A percentile compares a stretch with the other conserved stretches of the same genome.
Evolutionary conservation across 2,888 invertebrate species (phyloP).

Genomic region (Troilus luridus): DNA sequence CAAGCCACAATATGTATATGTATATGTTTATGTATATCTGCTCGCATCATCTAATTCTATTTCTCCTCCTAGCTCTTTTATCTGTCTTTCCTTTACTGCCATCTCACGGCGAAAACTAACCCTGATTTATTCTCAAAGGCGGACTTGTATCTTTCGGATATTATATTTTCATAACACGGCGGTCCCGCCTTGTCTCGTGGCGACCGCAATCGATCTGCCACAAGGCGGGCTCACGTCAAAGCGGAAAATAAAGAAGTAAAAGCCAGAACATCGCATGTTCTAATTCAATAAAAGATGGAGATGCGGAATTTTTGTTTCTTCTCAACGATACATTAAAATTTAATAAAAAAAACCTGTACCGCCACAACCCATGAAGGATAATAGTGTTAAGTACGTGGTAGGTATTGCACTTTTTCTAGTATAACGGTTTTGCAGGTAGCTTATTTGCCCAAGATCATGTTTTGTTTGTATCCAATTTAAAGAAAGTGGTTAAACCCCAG

Average conservation of each 20-base stretch:
- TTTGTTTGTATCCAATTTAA: too few relatives aligned
- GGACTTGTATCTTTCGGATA: constrained; percentile 1
- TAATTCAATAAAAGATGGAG: not conserved
- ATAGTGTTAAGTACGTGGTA: too few relatives aligned
- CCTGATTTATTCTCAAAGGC: constrained; percentile 13
- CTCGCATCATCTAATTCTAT: not conserved
- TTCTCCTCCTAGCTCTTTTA: not conserved
- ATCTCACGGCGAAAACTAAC: constrained; percentile 5
- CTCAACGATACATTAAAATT: too few relatives aligned
- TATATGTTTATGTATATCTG: not conserved
- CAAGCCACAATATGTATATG: not conserved
- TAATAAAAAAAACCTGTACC: too few relatives aligned
- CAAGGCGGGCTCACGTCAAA: not conserved
- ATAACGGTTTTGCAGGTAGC: too few relatives aligned
- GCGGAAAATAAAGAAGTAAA: not conserved
- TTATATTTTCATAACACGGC: constrained; percentile 2
- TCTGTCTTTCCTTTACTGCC: not conserved
- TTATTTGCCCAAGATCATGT: too few relatives aligned
- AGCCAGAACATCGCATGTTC: not conserved
- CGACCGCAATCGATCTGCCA: not conserved
- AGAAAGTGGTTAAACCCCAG: too few relatives aligned
- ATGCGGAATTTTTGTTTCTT: not conserved
- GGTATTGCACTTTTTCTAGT: too few relatives aligned
- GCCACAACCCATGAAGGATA: too few relatives aligned
- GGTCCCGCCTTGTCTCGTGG: not conserved